Base-by-base conservation (phyloP, 2,888 invertebrate species). In the Polydrusus pterygomalis region DNA sequence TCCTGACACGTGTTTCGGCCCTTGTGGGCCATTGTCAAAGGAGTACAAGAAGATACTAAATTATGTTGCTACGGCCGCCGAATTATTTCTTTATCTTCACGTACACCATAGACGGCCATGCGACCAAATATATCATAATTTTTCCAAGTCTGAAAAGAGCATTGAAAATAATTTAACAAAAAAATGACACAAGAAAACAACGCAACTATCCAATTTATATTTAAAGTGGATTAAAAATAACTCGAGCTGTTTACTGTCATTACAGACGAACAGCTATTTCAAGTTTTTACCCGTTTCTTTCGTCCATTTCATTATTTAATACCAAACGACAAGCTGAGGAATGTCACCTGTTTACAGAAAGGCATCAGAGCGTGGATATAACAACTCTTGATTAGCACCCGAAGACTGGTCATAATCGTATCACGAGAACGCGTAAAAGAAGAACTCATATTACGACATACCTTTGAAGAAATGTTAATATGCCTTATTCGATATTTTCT, bases 331-430 rank as follows among this genome's bases (percentile, higher is more conserved):
- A 49, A 40, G 51, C 13, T 38, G 43, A 74, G 67, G 74, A 74
- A 74, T 74, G 74, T 69, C 74, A 69, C 68, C 64, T 63, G 69
- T 62, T 74, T 64, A 74, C 54, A n/a, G 56, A 54, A 49, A 69
- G 56, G 69, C 63, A 74, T 63, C 56, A 60, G 69, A 74, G 62
- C 74, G 69, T 74, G 69, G 51, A 63, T 69, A 63, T 69, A 74
- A 74, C 74, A 63, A 63, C 63, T 74, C 34, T 34, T 74, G 74
- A 74, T 69, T 69, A 49, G 51, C 56, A 56, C 62, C 68, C 45
- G 56, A 63, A 43, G 51, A 63, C 54, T 49, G 72, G 67, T 67
- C 65, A 58, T 72, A 65, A 54, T 34, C 60, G 58, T 45, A 43
- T 43, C 62, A 62, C 43, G 43, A 62, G 62, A 43, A 43, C 40